Percentiles rank a stretch among this genome's conserved stretches.
Evolutionary conservation across 2,113 vertebrate species (phyloP).

Genomic region (Cebidichthys violaceus): DNA sequence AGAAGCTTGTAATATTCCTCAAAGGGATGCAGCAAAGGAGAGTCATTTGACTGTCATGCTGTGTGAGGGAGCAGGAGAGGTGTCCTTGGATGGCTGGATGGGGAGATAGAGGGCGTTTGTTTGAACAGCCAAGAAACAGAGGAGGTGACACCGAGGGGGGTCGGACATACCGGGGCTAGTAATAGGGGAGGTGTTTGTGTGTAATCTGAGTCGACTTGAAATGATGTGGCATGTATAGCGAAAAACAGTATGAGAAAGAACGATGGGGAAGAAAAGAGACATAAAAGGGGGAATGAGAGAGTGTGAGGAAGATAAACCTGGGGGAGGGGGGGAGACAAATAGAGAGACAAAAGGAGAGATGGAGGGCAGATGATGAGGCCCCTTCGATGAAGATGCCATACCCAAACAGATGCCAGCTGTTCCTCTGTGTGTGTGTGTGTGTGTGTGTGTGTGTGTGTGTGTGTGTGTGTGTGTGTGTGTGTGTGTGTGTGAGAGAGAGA

Average conservation of each 20-base stretch:
- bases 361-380: slow-evolving; percentile 49
- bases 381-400: slow-evolving; percentile 48
- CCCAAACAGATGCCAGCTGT: slow-evolving; percentile 70
- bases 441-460: slow-evolving; percentile 33
- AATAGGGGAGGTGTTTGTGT: slow-evolving; percentile 27
- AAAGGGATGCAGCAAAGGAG: slow-evolving; percentile 52
- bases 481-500: slow-evolving; percentile 15
- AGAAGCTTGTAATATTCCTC: slow-evolving; percentile 54
- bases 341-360: slow-evolving; percentile 36
- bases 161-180: slow-evolving; percentile 18
- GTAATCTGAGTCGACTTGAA: slow-evolving; percentile 1
- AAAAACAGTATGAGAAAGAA: neutral
- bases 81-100: slow-evolving; percentile 69
- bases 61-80: slow-evolving; percentile 14
- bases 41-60: slow-evolving; percentile 35
- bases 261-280: slow-evolving; percentile 6
- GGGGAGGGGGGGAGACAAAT: slow-evolving; percentile 21
- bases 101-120: slow-evolving; percentile 64
- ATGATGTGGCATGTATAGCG: slow-evolving; percentile 14
- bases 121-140: slow-evolving; percentile 66
- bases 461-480: slow-evolving; percentile 13
- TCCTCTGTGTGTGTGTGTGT: slow-evolving; percentile 35
- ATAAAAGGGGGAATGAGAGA: slow-evolving; percentile 2
- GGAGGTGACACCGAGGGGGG: slow-evolving; percentile 54
- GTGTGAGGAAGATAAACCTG: slow-evolving; percentile 5